Evolutionary conservation across 2,797 vertebrate genomes (phyloP).

Genomic region (Sebastes miniatus): DNA sequence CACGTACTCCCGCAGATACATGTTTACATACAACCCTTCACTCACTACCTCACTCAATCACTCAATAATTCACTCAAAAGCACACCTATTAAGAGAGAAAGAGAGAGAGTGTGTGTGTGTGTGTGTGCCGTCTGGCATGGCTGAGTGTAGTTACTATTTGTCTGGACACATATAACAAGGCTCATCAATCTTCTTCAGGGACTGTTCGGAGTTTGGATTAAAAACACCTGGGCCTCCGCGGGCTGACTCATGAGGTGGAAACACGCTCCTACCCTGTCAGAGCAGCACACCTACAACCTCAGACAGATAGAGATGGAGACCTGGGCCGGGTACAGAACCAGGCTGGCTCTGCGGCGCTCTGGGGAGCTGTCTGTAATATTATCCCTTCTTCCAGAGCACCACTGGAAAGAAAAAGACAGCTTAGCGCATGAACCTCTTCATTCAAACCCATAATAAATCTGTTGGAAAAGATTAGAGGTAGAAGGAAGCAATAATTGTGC

Average conservation of each 20-base stretch:
- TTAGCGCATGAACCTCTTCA: slow-evolving; percentile 16
- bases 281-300: slow-evolving; percentile 44
- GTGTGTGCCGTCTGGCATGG: slow-evolving; percentile 55
- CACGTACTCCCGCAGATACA: slow-evolving; percentile 23
- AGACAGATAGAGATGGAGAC: slow-evolving; percentile 68
- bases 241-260: slow-evolving; percentile 75
- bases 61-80: slow-evolving; percentile 51
- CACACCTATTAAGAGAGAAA: slow-evolving; percentile 28
- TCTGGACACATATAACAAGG: slow-evolving; percentile 80
- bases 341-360: slow-evolving; percentile 24
- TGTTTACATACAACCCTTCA: slow-evolving; percentile 43
- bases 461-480: slow-evolving; percentile 4
- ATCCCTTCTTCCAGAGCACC: slow-evolving; percentile 22
- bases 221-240: slow-evolving; percentile 75
- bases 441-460: slow-evolving; percentile 36
- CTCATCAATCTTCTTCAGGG: slow-evolving; percentile 82
- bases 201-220: slow-evolving; percentile 71
- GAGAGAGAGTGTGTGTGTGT: background rate
- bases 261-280: slow-evolving; percentile 70
- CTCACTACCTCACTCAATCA: slow-evolving; percentile 44
- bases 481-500: slow-evolving; percentile 16
- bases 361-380: slow-evolving; percentile 56
- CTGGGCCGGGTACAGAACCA: slow-evolving; percentile 32
- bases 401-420: slow-evolving; percentile 41
- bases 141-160: slow-evolving; percentile 71